Evolutionary conservation across 2,113 vertebrate species (phyloP).

Genomic region (Pluvianellus socialis): DNA sequence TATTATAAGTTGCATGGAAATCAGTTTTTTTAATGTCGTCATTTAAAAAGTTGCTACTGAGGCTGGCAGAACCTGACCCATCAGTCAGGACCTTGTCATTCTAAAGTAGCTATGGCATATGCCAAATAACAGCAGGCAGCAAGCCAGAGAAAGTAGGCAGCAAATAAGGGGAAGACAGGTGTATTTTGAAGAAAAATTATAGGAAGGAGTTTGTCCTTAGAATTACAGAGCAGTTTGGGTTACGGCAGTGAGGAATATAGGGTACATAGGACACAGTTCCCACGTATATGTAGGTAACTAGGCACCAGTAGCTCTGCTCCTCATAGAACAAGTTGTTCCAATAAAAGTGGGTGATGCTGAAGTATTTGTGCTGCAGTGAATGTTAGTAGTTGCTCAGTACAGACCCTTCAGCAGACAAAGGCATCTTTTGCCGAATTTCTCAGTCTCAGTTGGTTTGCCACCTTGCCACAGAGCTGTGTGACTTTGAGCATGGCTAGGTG

Average conservation of each 20-base stretch:
- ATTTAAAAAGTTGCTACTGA: background rate
- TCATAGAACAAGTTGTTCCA: background rate
- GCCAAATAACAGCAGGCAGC: background rate
- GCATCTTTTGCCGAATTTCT: background rate
- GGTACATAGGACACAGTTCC: background rate
- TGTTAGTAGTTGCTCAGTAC: background rate
- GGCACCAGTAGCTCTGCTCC: background rate
- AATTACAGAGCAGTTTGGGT: background rate
- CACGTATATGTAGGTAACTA: fast-evolving
- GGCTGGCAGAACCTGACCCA: background rate
- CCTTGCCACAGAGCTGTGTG: background rate
- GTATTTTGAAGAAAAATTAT: background rate
- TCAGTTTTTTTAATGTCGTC: background rate
- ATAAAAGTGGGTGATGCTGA: background rate
- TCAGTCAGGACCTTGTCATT: background rate
- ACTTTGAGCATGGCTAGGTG: background rate
- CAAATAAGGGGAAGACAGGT: background rate
- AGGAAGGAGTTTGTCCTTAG: background rate
- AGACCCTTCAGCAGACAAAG: background rate
- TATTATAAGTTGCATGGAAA: background rate
- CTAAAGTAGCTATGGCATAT: background rate
- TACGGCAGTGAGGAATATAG: background rate
- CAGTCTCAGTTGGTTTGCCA: background rate
- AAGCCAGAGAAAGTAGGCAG: background rate
- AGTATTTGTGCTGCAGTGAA: background rate